phyloP scores from a whole-genome alignment of 2,888 invertebrate species.

The Hoplodrina ambigua region DNA sequence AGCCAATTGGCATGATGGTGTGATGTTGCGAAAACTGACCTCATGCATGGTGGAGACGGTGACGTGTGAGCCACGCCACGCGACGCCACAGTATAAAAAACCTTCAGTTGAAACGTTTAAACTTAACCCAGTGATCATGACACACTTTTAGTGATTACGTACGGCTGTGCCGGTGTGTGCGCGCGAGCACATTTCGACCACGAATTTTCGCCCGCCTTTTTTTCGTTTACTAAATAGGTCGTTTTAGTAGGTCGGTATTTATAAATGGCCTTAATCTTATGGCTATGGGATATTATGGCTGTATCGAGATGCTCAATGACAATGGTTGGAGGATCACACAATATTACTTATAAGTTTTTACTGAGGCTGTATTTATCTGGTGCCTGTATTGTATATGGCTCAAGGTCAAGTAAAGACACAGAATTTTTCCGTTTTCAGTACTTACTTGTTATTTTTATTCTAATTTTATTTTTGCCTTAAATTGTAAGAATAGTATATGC shows the following conservation, averaged over 20 bases:
- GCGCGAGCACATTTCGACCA: constrained; percentile 71
- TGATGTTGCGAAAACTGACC: constrained; percentile 61
- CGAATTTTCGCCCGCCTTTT: constrained; percentile 73
- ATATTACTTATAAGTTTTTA: neutral
- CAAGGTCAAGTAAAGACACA: constrained; percentile 32
- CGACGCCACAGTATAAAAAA: constrained; percentile 53
- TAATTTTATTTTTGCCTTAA: neutral
- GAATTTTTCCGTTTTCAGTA: constrained; percentile 11
- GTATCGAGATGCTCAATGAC: constrained; percentile 21
- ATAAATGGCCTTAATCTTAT: constrained; percentile 44
- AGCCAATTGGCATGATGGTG: constrained; percentile 55
- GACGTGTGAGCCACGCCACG: constrained; percentile 42
- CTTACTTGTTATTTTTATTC: no score
- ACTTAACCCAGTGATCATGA: constrained; percentile 91
- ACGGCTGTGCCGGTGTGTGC: constrained; percentile 74
- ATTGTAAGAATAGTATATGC: neutral
- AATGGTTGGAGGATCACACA: neutral
- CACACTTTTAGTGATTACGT: constrained; percentile 88
- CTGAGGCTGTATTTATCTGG: neutral
- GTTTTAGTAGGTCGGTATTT: constrained; percentile 55
- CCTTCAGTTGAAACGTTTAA: constrained; percentile 80
- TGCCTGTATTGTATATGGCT: constrained; percentile 2
- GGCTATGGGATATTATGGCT: constrained; percentile 22
- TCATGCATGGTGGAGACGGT: constrained; percentile 58
- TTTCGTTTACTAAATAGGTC: constrained; percentile 67